A percentile compares a stretch with the other conserved stretches of the same genome.
Evolutionary conservation across 2,888 invertebrate species (phyloP).

Genomic region (Oeneis ivallda): DNA sequence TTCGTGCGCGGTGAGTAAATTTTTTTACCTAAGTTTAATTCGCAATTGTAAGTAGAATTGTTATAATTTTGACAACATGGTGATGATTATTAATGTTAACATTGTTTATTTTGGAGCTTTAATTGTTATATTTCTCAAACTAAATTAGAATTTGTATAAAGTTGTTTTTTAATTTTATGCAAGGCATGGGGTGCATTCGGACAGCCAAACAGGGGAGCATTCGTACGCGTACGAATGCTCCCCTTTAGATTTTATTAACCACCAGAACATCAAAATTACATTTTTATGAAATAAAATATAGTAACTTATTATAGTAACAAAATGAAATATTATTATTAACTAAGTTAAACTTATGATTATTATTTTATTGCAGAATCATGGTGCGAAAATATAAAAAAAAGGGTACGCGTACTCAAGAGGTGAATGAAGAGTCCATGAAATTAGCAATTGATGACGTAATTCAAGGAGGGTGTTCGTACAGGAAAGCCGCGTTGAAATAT

Average conservation of each 20-base stretch:
- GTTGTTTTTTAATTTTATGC: too few species aligned
- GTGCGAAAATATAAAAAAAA: constrained; percentile 30
- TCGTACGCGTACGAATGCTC: too few species aligned
- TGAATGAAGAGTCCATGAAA: constrained; percentile 29
- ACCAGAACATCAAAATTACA: neutral
- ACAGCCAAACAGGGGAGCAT: too few species aligned
- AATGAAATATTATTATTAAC: neutral
- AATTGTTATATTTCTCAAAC: too few species aligned
- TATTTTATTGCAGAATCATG: constrained; percentile 29
- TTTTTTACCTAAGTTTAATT: too few species aligned
- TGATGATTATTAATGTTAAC: too few species aligned
- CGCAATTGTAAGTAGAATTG: too few species aligned
- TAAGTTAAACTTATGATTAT: neutral
- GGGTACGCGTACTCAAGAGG: constrained; percentile 28
- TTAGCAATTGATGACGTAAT: constrained; percentile 29
- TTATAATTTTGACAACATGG: too few species aligned
- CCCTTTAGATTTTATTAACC: constrained; percentile 1
- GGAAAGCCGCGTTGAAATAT: constrained; percentile 34
- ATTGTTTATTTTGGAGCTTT: too few species aligned
- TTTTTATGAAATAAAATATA: neutral
- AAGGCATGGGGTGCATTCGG: too few species aligned
- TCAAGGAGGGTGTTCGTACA: constrained; percentile 38
- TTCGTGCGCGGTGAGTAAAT: too few species aligned
- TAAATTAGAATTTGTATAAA: too few species aligned
- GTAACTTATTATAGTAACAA: neutral